A percentile compares a stretch with the other conserved stretches of the same genome.
Evolutionary conservation across 2,888 invertebrate species (phyloP).

Genomic region (Euplagia quadripunctaria): DNA sequence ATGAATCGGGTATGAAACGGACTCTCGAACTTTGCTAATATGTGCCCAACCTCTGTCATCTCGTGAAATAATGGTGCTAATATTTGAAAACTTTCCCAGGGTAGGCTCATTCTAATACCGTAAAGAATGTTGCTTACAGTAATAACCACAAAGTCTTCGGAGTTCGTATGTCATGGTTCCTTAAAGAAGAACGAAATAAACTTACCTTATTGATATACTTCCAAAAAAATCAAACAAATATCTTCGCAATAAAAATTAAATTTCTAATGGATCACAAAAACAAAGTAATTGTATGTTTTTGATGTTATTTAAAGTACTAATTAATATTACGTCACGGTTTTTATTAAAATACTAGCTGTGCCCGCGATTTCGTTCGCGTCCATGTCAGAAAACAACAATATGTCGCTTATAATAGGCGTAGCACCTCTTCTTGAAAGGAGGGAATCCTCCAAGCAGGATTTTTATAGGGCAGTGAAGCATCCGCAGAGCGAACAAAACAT

Average conservation of each 20-base stretch:
- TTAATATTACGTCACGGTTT: conserved; percentile 19
- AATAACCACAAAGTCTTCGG: conserved; percentile 69
- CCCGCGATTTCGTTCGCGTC: too few relatives aligned
- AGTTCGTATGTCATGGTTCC: conserved; percentile 68
- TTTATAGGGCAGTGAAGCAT: too few relatives aligned
- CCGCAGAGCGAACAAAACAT: too few relatives aligned
- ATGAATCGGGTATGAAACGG: conserved; percentile 75
- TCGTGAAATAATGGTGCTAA: conserved; percentile 85
- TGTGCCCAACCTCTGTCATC: conserved; percentile 87
- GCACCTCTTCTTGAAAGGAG: too few relatives aligned
- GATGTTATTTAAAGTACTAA: conserved; percentile 34
- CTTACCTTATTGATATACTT: conserved; percentile 19
- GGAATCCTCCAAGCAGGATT: too few relatives aligned
- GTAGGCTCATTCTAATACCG: conserved; percentile 76
- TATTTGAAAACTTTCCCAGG: conserved; percentile 84
- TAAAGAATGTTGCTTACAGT: conserved; percentile 80
- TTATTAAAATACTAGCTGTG: conserved; percentile 20
- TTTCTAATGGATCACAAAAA: conserved; percentile 26
- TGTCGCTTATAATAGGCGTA: too few relatives aligned
- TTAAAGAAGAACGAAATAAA: conserved; percentile 49
- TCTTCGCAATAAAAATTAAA: conserved; percentile 31
- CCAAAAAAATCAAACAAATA: conserved; percentile 26
- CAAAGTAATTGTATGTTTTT: conserved; percentile 40
- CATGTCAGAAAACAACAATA: too few relatives aligned
- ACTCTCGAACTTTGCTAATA: conserved; percentile 83